Evolutionary conservation across 2,888 invertebrate genomes (phyloP).

Genomic region (Drosophila neonasuta): DNA sequence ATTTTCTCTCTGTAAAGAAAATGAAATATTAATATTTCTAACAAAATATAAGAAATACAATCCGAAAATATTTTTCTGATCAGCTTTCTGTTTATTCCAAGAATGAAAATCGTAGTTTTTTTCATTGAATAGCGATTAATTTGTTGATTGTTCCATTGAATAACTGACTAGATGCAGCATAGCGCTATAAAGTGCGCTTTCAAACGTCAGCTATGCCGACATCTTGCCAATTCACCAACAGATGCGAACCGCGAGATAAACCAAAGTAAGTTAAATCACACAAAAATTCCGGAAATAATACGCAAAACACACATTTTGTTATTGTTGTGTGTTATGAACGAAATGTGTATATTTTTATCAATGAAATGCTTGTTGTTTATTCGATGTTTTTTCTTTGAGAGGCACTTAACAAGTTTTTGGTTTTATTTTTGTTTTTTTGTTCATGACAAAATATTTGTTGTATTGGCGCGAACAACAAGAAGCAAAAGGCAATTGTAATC

Average conservation of each 20-base stretch:
- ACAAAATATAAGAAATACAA: background rate
- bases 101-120: background rate
- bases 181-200: slow-evolving; percentile 78
- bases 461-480: slow-evolving; percentile 73
- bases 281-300: slow-evolving; percentile 20
- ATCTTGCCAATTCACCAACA: slow-evolving; percentile 83
- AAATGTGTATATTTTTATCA: slow-evolving; percentile 58
- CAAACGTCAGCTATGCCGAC: slow-evolving; percentile 83
- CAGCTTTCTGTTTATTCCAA: background rate
- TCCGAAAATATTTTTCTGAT: background rate
- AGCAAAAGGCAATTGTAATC: slow-evolving; percentile 69
- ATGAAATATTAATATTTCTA: background rate
- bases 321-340: slow-evolving; percentile 39
- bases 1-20: slow-evolving; percentile 18
- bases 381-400: slow-evolving; percentile 28
- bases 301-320: slow-evolving; percentile 31
- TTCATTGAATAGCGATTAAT: background rate
- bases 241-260: slow-evolving; percentile 47
- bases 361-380: slow-evolving; percentile 66
- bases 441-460: slow-evolving; percentile 8
- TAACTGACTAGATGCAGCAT: slow-evolving; percentile 83
- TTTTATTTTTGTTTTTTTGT: slow-evolving; percentile 14
- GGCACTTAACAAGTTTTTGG: slow-evolving; percentile 68
- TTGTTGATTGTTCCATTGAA: slow-evolving; percentile 79
- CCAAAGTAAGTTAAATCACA: slow-evolving; percentile 24